Evolutionary conservation across 2,888 invertebrate genomes (phyloP), one percentile per base, ranked within the genome.

Genomic region (Pantelozetes paolii): DNA sequence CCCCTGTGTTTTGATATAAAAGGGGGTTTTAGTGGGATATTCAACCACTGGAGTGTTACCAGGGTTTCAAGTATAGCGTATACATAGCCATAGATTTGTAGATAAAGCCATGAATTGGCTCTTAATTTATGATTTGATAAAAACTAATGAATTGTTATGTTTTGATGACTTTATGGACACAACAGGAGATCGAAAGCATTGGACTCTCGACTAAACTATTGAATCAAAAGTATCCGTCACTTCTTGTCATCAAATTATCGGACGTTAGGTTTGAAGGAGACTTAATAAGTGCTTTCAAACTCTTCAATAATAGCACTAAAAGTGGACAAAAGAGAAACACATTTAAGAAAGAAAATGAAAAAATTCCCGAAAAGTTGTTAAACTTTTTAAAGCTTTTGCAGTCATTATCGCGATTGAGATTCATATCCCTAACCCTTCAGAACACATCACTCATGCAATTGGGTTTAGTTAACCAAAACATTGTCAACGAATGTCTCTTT

Each of bases 181-280:
- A n/a, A n/a, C n/a, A 77, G 77, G 77, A 77, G 73, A 76, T 77
- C 28, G 78, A 78, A 67, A 72, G 75, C 70, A 40, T 75, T 54
- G 75, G 77, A 20, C 50, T 76, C 20, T 76, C 76, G 15, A 73
- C 75, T 23, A 67, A 67, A 54, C 50, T 77, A n/a, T 69, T 76
- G 15, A 75, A 76, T 71, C 76, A 76, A 30, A 75, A 76, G 28
- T 73, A 76, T 72, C 23, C 57, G 13, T 71, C 74, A 20, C 62
- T 74, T 26, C 13, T 74, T 64, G 74, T 64, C 20, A 48, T 74
- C 28, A 74, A 74, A 36, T 50, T 74, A 36, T 71, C 62, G 20
- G 74, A 71, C 50, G 30, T 71, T 23, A 57, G 71, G 28, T 45
- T 74, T 64, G 71, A 74, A 59, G 74, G 74, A 30, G 71, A 71